These are phyloP conservation scores for Morone chrysops DNA, from an alignment of 2,113 vertebrate species.

Conservation along the genomic window DNA sequence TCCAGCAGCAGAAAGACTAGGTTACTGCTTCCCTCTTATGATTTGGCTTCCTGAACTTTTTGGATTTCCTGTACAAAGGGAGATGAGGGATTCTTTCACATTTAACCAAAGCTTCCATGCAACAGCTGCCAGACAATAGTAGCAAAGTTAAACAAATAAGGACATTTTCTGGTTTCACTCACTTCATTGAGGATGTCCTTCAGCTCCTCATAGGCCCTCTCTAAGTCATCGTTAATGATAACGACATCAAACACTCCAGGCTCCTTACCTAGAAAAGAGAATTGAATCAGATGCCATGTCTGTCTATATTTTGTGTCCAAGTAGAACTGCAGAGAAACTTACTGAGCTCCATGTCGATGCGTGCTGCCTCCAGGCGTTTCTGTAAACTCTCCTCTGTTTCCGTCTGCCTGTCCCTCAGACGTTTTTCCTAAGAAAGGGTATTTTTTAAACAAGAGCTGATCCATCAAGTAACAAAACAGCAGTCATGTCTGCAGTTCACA, in stretches of 20 bases:
- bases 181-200: conserved; percentile 90
- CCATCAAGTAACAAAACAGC: neutral
- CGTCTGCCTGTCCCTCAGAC: conserved; percentile 90
- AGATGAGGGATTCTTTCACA: neutral
- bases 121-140: neutral
- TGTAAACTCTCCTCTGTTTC: conserved; percentile 93
- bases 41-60: conserved; percentile 80
- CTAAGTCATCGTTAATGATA: conserved; percentile 93
- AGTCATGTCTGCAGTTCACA: neutral
- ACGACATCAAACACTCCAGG: conserved; percentile 92
- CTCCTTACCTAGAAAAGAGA: conserved; percentile 87
- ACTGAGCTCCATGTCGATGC: conserved; percentile 93
- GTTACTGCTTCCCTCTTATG: conserved; percentile 26
- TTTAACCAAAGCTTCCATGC: neutral
- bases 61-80: conserved; percentile 78
- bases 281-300: neutral
- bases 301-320: neutral
- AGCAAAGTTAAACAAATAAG: neutral
- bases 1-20: conserved; percentile 26
- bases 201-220: conserved; percentile 89
- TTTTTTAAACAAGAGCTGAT: neutral
- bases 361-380: conserved; percentile 89
- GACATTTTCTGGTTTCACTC: conserved; percentile 58
- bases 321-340: conserved; percentile 63
- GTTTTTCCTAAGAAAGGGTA: conserved; percentile 86